Conservation (phyloP, 2,113 vertebrate genomes). For the Narcine bancroftii region DNA sequence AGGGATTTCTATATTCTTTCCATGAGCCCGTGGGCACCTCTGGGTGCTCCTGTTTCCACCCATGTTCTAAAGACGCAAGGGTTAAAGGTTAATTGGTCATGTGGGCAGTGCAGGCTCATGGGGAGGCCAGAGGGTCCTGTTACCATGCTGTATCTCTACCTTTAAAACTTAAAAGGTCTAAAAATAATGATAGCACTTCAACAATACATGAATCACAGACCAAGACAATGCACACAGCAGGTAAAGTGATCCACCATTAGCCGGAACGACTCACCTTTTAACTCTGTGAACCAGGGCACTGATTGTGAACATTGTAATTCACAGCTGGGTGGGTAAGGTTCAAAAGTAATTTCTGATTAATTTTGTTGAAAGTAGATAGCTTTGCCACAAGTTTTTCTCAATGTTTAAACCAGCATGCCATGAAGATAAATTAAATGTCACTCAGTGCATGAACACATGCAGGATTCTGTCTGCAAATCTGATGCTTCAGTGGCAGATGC, state of each 20-base stretch:
- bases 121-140: no score
- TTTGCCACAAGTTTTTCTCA: neutral
- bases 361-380: neutral
- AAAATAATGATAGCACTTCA: neutral
- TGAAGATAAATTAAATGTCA: neutral
- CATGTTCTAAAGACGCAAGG: no score
- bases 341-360: neutral
- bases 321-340: neutral
- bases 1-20: no score
- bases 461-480: neutral
- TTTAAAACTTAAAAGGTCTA: neutral
- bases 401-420: neutral
- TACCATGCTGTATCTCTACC: no score
- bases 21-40: no score
- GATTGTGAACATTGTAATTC: neutral
- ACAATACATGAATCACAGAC: neutral
- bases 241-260: neutral
- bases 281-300: neutral
- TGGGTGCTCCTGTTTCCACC: no score
- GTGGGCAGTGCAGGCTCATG: no score
- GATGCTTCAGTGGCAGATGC: no score
- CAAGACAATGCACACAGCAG: neutral
- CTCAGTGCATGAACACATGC: neutral
- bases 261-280: neutral
- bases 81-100: no score